A percentile compares a stretch with the other conserved stretches of the same genome.
These are phyloP conservation scores for Apocrypta bakeri DNA, from an alignment of 1,140 invertebrate species.

Conservation along the genomic window DNA sequence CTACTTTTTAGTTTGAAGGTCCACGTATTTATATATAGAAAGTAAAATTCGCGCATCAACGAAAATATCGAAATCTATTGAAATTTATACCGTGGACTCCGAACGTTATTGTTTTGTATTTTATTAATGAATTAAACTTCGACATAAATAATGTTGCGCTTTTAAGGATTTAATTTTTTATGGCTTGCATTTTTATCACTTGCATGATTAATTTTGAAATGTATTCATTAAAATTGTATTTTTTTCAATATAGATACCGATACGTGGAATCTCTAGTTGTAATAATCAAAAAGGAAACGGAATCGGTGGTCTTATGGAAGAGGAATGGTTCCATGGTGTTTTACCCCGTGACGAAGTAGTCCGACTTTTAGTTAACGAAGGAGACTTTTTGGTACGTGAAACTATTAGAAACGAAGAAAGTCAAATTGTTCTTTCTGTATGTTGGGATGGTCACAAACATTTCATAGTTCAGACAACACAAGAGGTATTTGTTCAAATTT, in stretches of 20 bases:
- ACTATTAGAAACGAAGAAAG: conserved; percentile 94
- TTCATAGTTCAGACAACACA: conserved; percentile 97
- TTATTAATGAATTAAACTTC: background rate
- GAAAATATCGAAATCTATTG: background rate
- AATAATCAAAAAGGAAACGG: conserved; percentile 67
- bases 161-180: background rate
- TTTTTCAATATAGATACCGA: conserved; percentile 60
- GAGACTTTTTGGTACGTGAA: conserved; percentile 95
- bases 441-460: conserved; percentile 96
- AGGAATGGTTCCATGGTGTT: conserved; percentile 98
- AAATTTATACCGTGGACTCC: background rate
- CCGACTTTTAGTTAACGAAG: conserved; percentile 88
- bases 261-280: conserved; percentile 63
- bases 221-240: conserved; percentile 34
- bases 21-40: background rate
- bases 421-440: conserved; percentile 95
- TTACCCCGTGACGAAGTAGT: conserved; percentile 97
- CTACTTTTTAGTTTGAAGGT: background rate
- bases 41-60: background rate
- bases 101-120: background rate
- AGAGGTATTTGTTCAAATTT: conserved; percentile 77
- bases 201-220: background rate
- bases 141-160: too few species aligned
- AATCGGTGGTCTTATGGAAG: conserved; percentile 80
- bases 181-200: background rate